phyloP scores from a whole-genome alignment of 2,797 vertebrate species.

The Smutsia gigantea region DNA sequence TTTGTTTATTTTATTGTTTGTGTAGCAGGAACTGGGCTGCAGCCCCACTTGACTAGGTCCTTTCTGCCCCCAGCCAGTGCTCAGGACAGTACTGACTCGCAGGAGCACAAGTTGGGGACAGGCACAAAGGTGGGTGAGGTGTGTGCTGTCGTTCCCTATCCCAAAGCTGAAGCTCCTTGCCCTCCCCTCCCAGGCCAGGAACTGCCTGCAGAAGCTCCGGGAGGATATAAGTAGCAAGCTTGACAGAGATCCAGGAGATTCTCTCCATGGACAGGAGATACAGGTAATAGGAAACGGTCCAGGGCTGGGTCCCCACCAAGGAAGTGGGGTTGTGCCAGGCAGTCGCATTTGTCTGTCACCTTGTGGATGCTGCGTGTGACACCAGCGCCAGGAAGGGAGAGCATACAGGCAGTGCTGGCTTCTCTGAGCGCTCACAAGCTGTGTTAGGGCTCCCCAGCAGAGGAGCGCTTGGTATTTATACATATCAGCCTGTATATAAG shows the following conservation, averaged over 20 bases:
- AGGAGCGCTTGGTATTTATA: neutral
- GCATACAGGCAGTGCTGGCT: neutral
- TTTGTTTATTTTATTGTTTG: neutral
- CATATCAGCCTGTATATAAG: rapidly evolving
- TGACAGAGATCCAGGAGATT: conserved; percentile 75
- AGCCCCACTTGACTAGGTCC: neutral
- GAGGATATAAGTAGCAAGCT: conserved; percentile 86
- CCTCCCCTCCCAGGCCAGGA: conserved; percentile 83
- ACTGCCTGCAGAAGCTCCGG: conserved; percentile 84
- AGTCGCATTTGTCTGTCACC: neutral
- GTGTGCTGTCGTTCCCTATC: neutral
- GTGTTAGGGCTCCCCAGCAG: neutral
- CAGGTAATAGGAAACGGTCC: conserved; percentile 64
- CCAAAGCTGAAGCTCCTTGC: conserved; percentile 66
- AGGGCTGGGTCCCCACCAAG: neutral
- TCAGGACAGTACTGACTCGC: neutral
- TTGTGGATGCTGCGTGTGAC: no score
- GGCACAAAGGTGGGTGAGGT: neutral
- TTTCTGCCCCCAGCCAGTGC: neutral
- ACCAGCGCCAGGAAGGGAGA: neutral
- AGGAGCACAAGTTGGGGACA: neutral
- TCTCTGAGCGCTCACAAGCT: neutral
- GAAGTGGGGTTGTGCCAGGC: neutral
- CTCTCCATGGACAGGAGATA: conserved; percentile 52
- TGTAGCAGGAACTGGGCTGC: neutral